phyloP scores from a whole-genome alignment of 2,888 invertebrate species.

The Pandemis heparana region DNA sequence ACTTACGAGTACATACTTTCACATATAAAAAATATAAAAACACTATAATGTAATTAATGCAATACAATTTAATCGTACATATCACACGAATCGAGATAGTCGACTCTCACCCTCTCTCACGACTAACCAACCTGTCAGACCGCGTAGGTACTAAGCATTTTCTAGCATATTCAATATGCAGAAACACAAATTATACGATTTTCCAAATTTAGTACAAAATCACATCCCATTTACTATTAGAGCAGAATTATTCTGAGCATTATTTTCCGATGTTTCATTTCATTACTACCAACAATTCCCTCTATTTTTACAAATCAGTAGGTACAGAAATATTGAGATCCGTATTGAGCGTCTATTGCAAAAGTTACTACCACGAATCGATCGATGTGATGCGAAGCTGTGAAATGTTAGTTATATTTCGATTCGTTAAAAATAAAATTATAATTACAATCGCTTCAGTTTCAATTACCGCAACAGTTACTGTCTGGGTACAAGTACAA shows the following conservation, averaged over 20 bases:
- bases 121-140: not conserved
- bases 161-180: not conserved
- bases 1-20: slow-evolving; percentile 32
- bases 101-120: not conserved
- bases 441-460: not conserved
- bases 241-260: not conserved
- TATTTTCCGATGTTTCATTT: slow-evolving; percentile 8
- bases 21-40: slow-evolving; percentile 42
- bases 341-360: slow-evolving; percentile 15
- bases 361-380: not conserved
- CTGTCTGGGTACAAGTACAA: not conserved
- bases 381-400: not conserved
- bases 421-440: not conserved
- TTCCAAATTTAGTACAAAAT: slow-evolving; percentile 1
- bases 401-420: not conserved
- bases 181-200: not conserved
- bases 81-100: slow-evolving; percentile 18
- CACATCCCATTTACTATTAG: not conserved
- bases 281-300: not conserved
- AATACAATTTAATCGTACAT: slow-evolving; percentile 26
- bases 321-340: slow-evolving; percentile 15
- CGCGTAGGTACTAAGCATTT: not conserved
- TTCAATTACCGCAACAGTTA: not conserved
- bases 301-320: not conserved
- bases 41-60: slow-evolving; percentile 30